Evolutionary conservation across 2,113 vertebrate species (phyloP).

Genomic region (Chionomys nivalis): DNA sequence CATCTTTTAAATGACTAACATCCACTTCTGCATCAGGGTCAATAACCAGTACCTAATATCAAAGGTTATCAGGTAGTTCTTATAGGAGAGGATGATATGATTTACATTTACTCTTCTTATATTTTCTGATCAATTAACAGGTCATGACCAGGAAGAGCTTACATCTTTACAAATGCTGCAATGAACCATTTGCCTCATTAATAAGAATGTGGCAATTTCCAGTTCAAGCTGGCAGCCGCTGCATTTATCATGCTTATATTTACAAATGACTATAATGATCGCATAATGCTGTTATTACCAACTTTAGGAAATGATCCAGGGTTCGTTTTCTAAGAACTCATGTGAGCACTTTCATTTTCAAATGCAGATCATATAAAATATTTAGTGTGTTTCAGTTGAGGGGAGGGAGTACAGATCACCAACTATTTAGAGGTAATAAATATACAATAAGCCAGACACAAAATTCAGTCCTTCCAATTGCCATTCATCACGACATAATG

Average conservation of each 20-base stretch:
- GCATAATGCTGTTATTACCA: slow-evolving; percentile 81
- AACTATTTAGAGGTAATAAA: slow-evolving; percentile 78
- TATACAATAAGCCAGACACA: slow-evolving; percentile 39
- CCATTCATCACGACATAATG: slow-evolving; percentile 41
- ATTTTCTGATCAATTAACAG: slow-evolving; percentile 86
- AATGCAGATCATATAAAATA: slow-evolving; percentile 73
- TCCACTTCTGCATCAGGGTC: slow-evolving; percentile 78
- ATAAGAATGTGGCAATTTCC: slow-evolving; percentile 73
- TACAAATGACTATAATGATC: slow-evolving; percentile 84
- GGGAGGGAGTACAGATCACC: slow-evolving; percentile 68
- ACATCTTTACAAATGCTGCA: slow-evolving; percentile 80
- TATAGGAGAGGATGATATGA: slow-evolving; percentile 78
- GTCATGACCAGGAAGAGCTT: slow-evolving; percentile 77
- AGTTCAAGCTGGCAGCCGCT: slow-evolving; percentile 78
- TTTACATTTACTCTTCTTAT: slow-evolving; percentile 78
- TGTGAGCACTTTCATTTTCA: slow-evolving; percentile 71
- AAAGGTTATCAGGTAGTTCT: slow-evolving; percentile 81
- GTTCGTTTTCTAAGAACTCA: slow-evolving; percentile 79
- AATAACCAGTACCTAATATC: slow-evolving; percentile 77
- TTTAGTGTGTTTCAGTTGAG: slow-evolving; percentile 73
- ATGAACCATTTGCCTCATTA: slow-evolving; percentile 79
- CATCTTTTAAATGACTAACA: slow-evolving; percentile 58
- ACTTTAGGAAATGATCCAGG: slow-evolving; percentile 78
- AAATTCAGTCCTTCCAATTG: slow-evolving; percentile 38
- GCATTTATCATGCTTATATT: slow-evolving; percentile 84